Base-by-base conservation (phyloP, 2,797 vertebrate species). In the Hemibagrus guttatus region DNA sequence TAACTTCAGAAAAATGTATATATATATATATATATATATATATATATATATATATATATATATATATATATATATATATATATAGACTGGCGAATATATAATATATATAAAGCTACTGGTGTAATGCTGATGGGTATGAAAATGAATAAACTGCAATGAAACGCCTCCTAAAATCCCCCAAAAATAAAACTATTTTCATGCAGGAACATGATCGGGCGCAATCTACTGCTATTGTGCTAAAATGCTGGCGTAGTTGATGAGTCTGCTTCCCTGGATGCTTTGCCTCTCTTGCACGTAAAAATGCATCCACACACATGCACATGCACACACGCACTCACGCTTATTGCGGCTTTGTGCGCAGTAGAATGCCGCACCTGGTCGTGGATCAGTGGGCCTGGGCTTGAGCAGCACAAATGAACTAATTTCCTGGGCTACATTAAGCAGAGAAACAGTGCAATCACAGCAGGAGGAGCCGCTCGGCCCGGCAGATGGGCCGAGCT, bases 401-500 rank as follows among this genome's bases (percentile, higher is more conserved):
- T 94, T 93, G 93, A 90, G 90, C 92, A 92, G 93, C 93, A 94
- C 93, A 95, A 95, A 95, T 93, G 92, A 95, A 94, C 93, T 94
- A 92, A 95, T 96, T 96, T 96, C 94, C 94, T 93, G 93, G 90
- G 88, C 91, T 94, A 92, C 92, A 90, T 90, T 91, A 91, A 90
- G 86, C 87, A 93, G 92, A 90, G 90, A 91, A 95, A 94, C 92
- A 93, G 92, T 85, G 95, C 94, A 95, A 95, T 96, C 95, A 95
- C 93, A 93, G 91, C 93, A 91, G 93, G 90, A 91, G 93, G 93
- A 93, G 92, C 93, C 91, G 92, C 92, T 90, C 89, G 85, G 92
- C 90, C 92, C 86, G 89, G 93, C 95, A 96, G 95, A 96, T 95
- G 95, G 95, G 94, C 93, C 92, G 92, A 95, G 93, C 94, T 96